Evolutionary conservation across 2,113 vertebrate species (phyloP).

Genomic region (Sminthopsis crassicaudata): DNA sequence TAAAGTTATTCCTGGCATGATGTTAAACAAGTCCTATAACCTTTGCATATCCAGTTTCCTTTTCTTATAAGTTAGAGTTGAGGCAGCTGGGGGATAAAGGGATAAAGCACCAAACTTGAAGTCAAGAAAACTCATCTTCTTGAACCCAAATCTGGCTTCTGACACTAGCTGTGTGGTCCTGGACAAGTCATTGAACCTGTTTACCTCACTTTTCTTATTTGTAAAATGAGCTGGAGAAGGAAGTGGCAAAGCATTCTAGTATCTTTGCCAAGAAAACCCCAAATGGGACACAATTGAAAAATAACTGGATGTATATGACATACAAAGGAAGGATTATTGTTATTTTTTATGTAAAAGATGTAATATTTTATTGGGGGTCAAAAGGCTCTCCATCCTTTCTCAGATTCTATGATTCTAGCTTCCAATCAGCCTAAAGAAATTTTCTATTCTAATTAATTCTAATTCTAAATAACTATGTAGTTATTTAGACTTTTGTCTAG

Average conservation of each 20-base stretch:
- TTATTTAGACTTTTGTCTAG: not conserved
- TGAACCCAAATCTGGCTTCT: not conserved
- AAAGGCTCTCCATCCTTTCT: not conserved
- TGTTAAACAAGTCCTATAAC: not conserved
- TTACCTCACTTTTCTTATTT: not conserved
- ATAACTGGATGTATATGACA: not conserved
- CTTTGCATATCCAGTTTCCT: not conserved
- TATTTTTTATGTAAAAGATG: not conserved
- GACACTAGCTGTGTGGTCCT: not conserved
- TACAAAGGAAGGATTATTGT: not conserved
- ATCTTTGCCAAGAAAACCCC: not conserved
- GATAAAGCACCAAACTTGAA: not conserved
- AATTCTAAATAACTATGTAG: not conserved
- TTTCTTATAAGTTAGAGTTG: not conserved
- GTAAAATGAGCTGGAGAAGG: not conserved
- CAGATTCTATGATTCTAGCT: not conserved
- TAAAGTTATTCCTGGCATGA: not conserved
- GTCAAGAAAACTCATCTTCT: not conserved
- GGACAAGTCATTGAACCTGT: not conserved
- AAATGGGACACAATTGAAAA: not conserved
- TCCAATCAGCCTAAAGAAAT: not conserved
- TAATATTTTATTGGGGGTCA: not conserved
- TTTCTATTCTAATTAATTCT: not conserved
- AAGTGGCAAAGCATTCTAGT: not conserved
- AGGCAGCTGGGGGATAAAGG: not conserved